These are phyloP conservation scores for Sturmia bella DNA, from an alignment of 2,888 invertebrate species.

Conservation along the genomic window DNA sequence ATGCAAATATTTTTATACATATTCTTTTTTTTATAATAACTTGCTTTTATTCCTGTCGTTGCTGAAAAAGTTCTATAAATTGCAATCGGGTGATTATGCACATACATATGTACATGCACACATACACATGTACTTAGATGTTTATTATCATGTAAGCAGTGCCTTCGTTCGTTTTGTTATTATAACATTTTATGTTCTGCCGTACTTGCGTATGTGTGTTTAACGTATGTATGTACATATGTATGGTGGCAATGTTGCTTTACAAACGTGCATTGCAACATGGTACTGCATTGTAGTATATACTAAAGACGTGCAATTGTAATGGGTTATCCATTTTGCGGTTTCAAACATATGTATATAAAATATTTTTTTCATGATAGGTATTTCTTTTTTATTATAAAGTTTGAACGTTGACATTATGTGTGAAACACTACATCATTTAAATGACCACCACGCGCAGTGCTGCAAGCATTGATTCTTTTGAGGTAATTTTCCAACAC, in stretches of 20 bases:
- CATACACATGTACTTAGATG: neutral
- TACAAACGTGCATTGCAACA: conserved; percentile 14
- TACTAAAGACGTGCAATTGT: no score
- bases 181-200: neutral
- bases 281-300: conserved; percentile 19
- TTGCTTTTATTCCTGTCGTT: neutral
- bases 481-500: no score
- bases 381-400: no score
- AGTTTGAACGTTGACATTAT: no score
- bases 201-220: neutral
- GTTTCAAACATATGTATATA: no score
- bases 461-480: no score
- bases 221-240: neutral
- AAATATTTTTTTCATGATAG: no score
- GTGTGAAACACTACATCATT: no score
- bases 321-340: no score
- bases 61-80: conserved; percentile 12
- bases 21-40: neutral
- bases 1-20: neutral
- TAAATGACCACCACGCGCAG: no score
- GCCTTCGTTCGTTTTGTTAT: neutral
- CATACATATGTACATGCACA: neutral
- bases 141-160: neutral
- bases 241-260: neutral
- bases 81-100: conserved; percentile 37